Evolutionary conservation across 2,797 vertebrate genomes (phyloP), one percentile per base, ranked within the genome.

Genomic region (Chaetophractus vellerosus): DNA sequence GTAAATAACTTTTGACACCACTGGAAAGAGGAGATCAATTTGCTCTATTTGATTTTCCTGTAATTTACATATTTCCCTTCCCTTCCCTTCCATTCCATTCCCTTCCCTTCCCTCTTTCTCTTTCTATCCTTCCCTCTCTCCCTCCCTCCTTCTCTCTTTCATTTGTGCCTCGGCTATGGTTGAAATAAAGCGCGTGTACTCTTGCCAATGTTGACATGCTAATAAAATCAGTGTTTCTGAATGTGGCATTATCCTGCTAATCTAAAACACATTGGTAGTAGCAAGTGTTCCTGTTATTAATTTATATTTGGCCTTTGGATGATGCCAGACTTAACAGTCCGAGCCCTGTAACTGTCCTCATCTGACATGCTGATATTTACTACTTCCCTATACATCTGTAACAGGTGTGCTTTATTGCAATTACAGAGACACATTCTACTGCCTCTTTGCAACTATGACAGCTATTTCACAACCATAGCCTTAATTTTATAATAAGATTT

Each of bases 321-420:
- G 95, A 97, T 98, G 98, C 98, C 95, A 98, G 98, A 97, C 98
- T 97, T 98, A 88, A 94, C 97, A 97, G 96, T 96, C 88, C 80
- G n/a, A 98, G 97, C 97, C 96, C 97, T 97, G 96, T 98, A 98
- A 98, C 98, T 95, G 98, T 98, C 98, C 98, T 98, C 98, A 97
- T 98, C 98, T 99, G 99, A 99, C 98, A 98, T 71, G 93, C 97
- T 97, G 98, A 93, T 98, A 98, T 98, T 98, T 98, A 98, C 97
- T 95, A 96, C 98, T 98, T 98, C 98, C 97, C 98, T 98, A 96
- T 97, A 98, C 98, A 97, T 98, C 98, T 98, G 98, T 98, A 98
- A 99, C 98, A 99, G 98, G 98, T 98, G 98, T 98, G 97, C 92
- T 96, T 97, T 90, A 95, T 45, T 68, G 76, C 90, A 78, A 96